phyloP scores from a whole-genome alignment of 2,888 invertebrate species.

The Panopea generosa region DNA sequence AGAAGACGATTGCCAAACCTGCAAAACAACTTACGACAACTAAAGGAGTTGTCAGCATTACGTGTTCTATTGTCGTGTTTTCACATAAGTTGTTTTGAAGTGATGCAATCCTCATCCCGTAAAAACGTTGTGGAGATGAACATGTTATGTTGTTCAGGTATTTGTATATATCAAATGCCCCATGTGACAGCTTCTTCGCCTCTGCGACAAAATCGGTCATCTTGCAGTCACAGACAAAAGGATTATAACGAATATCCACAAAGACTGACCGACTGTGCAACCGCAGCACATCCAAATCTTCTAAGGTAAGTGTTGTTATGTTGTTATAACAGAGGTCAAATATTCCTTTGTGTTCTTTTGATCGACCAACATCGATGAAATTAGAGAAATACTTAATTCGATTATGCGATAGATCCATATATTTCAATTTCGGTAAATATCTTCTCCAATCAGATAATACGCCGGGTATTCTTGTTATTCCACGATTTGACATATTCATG shows the following conservation, averaged over 20 bases:
- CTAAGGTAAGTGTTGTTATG: conserved; percentile 60
- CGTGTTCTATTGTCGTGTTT: conserved; percentile 24
- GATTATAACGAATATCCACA: conserved; percentile 68
- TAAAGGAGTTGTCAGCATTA: conserved; percentile 50
- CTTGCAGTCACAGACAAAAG: conserved; percentile 68
- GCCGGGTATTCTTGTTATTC: conserved; percentile 24
- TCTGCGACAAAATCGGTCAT: conserved; percentile 47
- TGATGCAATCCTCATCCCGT: conserved; percentile 45
- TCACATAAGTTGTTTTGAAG: conserved; percentile 60
- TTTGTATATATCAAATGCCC: conserved; percentile 33
- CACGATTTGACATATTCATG: conserved; percentile 55
- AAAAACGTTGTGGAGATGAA: conserved; percentile 42
- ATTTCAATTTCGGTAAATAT: conserved; percentile 60
- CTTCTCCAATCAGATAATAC: conserved; percentile 54
- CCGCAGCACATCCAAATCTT: conserved; percentile 53
- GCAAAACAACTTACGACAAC: conserved; percentile 47
- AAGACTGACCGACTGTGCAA: conserved; percentile 45
- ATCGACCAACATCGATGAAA: conserved; percentile 43
- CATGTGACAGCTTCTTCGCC: conserved; percentile 29
- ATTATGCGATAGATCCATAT: conserved; percentile 63
- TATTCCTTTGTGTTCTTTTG: conserved; percentile 38
- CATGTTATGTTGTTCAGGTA: conserved; percentile 65
- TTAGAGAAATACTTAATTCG: conserved; percentile 48
- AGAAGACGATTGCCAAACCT: conserved; percentile 32
- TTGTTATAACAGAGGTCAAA: conserved; percentile 69